Evolutionary conservation across 2,113 vertebrate species (phyloP), one percentile per base, ranked within the genome.

Genomic region (human): DNA sequence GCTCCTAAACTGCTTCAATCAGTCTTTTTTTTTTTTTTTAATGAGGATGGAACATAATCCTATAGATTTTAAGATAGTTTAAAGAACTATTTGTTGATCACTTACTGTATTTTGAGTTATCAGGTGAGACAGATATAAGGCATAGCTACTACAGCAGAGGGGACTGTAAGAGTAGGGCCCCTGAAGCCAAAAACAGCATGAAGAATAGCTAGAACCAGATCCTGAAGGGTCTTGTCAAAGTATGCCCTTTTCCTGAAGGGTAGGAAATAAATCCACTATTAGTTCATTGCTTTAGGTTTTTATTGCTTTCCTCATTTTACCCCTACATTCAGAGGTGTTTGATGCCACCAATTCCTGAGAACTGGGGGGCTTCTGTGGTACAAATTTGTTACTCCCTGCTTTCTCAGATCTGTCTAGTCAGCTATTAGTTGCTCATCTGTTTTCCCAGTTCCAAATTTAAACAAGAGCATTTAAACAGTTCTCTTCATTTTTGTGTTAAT

Each of bases 361-460:
- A 50, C 3, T 75, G 7, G 32, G n/a, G 52, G 43, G 35, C 50
- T 89, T 92, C 30, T 89, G 30, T 92, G 50, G 40, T 79, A 57
- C 48, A 94, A 27, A 48, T 90, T 68, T 38, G 23, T 83, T 93
- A 48, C 52, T 92, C 27, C 85, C 43, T 91, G 75, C 75, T 80
- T 59, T 68, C 17, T 85, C 32, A 79, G 35, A 68, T 32, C 76
- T 95, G 61, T 40, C 75, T 8, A 90, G 40, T 80, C 55, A 86
- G 25, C 61, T 72, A 8, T 61, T 25, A 79, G 20, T 75, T n/a
- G 55, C 66, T 92, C 70, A 48, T 76, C 80, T 40, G 17, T 90
- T 86, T 95, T 76, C n/a, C 17, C 52, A 93, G 43, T 87, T 95
- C 50, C 48, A 93, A 82, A 87, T 87, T 88, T 95, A 92, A 94